These are phyloP conservation scores for Cephonodes hylas DNA, from an alignment of 2,888 invertebrate species.

Conservation along the genomic window DNA sequence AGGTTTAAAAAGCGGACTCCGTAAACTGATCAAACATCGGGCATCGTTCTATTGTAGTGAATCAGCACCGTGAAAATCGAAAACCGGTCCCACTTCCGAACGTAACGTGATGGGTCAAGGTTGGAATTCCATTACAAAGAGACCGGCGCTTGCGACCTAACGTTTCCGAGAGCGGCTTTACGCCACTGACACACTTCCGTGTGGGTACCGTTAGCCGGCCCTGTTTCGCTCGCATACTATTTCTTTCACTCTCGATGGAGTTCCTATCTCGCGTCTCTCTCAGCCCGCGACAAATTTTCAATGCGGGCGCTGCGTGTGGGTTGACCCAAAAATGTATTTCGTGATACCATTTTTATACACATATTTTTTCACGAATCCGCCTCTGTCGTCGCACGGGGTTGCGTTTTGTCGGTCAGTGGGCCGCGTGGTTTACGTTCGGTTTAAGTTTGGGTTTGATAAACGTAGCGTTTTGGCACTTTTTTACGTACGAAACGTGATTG, in stretches of 20 bases:
- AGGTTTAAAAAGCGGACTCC: conserved; percentile 68
- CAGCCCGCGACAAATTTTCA: conserved; percentile 75
- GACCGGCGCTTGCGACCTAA: conserved; percentile 55
- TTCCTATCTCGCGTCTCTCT: conserved; percentile 57
- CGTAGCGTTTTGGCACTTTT: background rate
- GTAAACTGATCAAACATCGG: conserved; percentile 58
- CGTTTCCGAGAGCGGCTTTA: conserved; percentile 52
- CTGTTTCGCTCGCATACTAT: conserved; percentile 61
- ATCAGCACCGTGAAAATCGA: conserved; percentile 79
- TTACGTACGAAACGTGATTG: background rate
- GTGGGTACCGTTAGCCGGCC: conserved; percentile 78
- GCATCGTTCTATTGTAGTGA: conserved; percentile 72
- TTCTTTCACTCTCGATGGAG: conserved; percentile 74
- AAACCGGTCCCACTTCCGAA: conserved; percentile 60
- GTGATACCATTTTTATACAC: conserved; percentile 70
- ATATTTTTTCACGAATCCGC: conserved; percentile 60
- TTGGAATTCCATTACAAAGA: conserved; percentile 49
- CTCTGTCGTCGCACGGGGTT: conserved; percentile 34
- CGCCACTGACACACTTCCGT: conserved; percentile 81
- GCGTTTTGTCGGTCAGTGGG: conserved; percentile 57
- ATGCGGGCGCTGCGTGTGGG: conserved; percentile 76
- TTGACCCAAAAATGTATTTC: conserved; percentile 75
- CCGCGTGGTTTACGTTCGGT: conserved; percentile 33
- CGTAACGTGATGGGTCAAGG: conserved; percentile 62
- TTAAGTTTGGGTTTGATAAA: background rate